Base-by-base conservation (phyloP, 35 echinoderm and acorn worm genomes). In the Diadema setosum region DNA sequence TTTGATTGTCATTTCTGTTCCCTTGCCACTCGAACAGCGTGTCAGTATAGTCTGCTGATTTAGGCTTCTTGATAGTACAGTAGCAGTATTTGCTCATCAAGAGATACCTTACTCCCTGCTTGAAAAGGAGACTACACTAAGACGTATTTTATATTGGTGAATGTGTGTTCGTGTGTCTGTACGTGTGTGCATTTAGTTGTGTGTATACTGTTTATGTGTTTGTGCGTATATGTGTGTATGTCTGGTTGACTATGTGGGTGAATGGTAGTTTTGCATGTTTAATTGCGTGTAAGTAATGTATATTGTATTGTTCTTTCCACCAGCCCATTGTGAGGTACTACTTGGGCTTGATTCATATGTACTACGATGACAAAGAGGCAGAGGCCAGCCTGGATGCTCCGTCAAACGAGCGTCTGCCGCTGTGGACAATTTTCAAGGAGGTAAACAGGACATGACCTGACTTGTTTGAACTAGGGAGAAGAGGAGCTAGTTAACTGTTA, bases 311-410 rank as follows among this genome's bases (percentile, higher is more conserved):
- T 45, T 46, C 26, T 32, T 21, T 8, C 31, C 25, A 80, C 21
- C 90, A 96, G 94, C 85, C 90, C 5, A 84, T 86, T 52, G 74
- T 96, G 46, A 92, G 92, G 48, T 89, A 85, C 36, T 92, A 96
- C 39, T 34, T 94, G 21, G 41, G 82, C 45, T 21, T 59, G 17
- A 45, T 65, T n/a, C 37, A 61, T 27, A 43, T 83, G 24, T 37
- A 39, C 35, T 49, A 74, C 14, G 32, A 32, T 23, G 85, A 85
- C 25, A 89, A 84, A 29, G 86, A 92, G 23, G 80, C 42, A 7
- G 85, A 88, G 70, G 86, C 85, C 48, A 14, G 43, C 3, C 46
- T 80, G 21, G 82, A 40, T 65, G 32, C 58, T 25, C 25, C 44
- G 60, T 26, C 2, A 18, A 67, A 67, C 30, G 46, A 12, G 30